phyloP scores from a whole-genome alignment of 2,888 invertebrate genomes.

The Aplocera efformata region DNA sequence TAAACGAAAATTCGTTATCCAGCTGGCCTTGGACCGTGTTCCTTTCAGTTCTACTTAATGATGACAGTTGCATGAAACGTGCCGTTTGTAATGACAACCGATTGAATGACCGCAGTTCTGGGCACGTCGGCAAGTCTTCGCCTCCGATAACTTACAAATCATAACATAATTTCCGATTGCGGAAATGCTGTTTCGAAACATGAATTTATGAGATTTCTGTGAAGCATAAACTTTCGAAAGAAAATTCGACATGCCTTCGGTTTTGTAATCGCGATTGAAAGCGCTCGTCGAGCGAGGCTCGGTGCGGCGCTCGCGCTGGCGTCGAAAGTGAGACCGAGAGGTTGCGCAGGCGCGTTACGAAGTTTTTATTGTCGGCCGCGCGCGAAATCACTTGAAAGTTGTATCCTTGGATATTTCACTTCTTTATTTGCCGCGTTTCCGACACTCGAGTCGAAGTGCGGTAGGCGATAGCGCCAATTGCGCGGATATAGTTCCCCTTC shows the following conservation, averaged over 20 bases:
- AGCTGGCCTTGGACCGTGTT: constrained; percentile 71
- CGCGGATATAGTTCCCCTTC: constrained; percentile 61
- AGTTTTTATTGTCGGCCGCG: constrained; percentile 78
- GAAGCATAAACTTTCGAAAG: constrained; percentile 62
- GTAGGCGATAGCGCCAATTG: constrained; percentile 57
- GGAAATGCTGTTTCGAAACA: constrained; percentile 35
- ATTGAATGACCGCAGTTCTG: constrained; percentile 53
- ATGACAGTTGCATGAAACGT: constrained; percentile 74
- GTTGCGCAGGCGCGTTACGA: constrained; percentile 77
- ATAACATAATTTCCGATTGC: constrained; percentile 21
- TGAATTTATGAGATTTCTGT: constrained; percentile 42
- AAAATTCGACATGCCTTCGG: constrained; percentile 70
- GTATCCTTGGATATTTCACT: constrained; percentile 79
- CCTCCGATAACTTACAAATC: constrained; percentile 25
- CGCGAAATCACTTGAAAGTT: constrained; percentile 80
- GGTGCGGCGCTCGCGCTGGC: constrained; percentile 43
- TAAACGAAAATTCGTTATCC: constrained; percentile 79
- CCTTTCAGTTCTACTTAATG: constrained; percentile 77
- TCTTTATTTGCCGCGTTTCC: constrained; percentile 76
- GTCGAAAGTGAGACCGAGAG: constrained; percentile 77
- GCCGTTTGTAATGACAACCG: constrained; percentile 59
- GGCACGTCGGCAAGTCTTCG: constrained; percentile 50
- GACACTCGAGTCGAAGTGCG: constrained; percentile 69
- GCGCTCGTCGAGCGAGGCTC: constrained; percentile 61
- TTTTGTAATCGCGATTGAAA: constrained; percentile 74